phyloP scores from a whole-genome alignment of 2,797 vertebrate species.

The Enteromius thamalakanensis region DNA sequence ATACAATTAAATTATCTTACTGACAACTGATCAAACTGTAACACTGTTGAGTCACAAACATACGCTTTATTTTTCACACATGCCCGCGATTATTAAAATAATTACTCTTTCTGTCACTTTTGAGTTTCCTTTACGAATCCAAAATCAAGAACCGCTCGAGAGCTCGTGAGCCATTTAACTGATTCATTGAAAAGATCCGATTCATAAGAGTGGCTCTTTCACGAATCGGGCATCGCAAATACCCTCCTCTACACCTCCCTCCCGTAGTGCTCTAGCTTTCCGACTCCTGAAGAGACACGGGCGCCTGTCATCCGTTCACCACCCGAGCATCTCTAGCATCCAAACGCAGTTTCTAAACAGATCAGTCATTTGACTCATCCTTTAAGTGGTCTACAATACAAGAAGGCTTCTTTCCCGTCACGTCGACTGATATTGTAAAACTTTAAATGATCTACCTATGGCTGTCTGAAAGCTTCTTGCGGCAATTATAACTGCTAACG shows the following conservation, averaged over 20 bases:
- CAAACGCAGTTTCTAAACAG: constrained; percentile 14
- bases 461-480: background rate
- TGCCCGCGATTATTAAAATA: background rate
- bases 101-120: background rate
- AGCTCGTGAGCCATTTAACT: background rate
- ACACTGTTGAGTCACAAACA: background rate
- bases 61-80: background rate
- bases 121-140: background rate
- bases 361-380: constrained; percentile 11
- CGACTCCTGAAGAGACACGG: constrained; percentile 30
- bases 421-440: constrained; percentile 10
- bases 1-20: background rate
- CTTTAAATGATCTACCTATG: constrained; percentile 30
- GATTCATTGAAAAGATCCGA: background rate
- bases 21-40: background rate
- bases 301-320: constrained; percentile 3
- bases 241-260: constrained; percentile 19
- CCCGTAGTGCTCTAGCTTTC: constrained; percentile 11
- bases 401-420: background rate
- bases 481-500: background rate
- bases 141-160: background rate
- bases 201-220: constrained; percentile 1
- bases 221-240: constrained; percentile 1
- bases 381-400: background rate
- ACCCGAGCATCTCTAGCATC: constrained; percentile 24